Evolutionary conservation across 1,140 invertebrate genomes (phyloP).

Genomic region (Cydia strobilella): DNA sequence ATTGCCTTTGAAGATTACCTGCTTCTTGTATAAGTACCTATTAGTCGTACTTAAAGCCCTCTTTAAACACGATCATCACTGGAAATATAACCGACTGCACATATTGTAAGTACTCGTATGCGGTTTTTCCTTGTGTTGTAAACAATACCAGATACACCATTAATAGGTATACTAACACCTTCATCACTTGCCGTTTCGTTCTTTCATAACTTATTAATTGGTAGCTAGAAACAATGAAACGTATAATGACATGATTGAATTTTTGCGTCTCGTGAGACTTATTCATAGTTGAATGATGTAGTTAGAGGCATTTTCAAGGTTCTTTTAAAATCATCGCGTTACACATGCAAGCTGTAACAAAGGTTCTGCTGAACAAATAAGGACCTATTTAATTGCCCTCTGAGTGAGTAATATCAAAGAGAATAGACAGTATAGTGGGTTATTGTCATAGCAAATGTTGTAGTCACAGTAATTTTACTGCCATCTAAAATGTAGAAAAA

Average conservation of each 20-base stretch:
- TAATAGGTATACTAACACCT: conserved; percentile 19
- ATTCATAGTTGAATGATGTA: conserved; percentile 12
- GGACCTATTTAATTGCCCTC: background rate
- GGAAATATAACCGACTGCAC: background rate
- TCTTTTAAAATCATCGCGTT: conserved; percentile 14
- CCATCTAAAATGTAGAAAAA: too few species aligned
- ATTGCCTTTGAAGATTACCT: too few species aligned
- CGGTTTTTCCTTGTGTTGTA: background rate
- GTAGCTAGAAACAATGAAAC: background rate
- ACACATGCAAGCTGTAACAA: background rate
- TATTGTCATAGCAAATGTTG: too few species aligned
- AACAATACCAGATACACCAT: conserved; percentile 18
- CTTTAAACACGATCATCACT: background rate
- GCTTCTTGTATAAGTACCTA: too few species aligned
- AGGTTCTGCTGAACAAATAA: background rate
- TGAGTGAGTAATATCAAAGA: too few species aligned
- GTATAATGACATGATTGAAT: conserved; percentile 13
- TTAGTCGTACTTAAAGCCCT: too few species aligned
- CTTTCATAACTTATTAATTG: conserved; percentile 17
- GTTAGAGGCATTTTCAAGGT: conserved; percentile 17
- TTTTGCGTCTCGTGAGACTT: conserved; percentile 23
- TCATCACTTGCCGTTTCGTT: conserved; percentile 20
- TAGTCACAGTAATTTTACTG: too few species aligned
- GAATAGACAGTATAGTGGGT: too few species aligned
- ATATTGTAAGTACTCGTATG: background rate